These are phyloP conservation scores for Reticulitermes speratus DNA, from an alignment of 1,140 invertebrate species.

Conservation along the genomic window DNA sequence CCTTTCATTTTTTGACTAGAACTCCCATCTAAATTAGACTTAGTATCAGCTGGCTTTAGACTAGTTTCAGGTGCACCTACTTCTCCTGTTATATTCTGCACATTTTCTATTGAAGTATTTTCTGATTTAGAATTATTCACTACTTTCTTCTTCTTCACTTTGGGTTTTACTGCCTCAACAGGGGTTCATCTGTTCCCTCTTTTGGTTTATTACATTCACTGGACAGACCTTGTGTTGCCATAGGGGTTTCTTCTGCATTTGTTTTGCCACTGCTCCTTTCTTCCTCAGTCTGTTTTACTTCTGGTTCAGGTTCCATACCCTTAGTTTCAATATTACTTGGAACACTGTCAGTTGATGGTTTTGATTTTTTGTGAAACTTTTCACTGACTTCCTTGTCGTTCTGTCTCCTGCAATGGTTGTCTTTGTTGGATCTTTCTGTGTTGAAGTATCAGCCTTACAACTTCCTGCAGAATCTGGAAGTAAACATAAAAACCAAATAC, in stretches of 20 bases:
- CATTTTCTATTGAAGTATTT: neutral
- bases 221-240: neutral
- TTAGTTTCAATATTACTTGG: slow-evolving; percentile 28
- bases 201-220: slow-evolving; percentile 34
- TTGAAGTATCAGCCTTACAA: neutral
- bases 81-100: neutral
- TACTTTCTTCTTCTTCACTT: slow-evolving; percentile 27
- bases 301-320: slow-evolving; percentile 38
- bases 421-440: neutral
- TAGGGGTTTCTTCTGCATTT: neutral
- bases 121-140: neutral
- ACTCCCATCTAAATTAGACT: neutral
- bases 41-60: neutral
- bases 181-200: slow-evolving; percentile 41
- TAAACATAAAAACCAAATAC: neutral
- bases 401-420: neutral
- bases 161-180: slow-evolving; percentile 18
- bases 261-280: neutral
- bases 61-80: neutral
- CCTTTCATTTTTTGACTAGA: neutral
- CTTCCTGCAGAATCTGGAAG: neutral
- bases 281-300: slow-evolving; percentile 38
- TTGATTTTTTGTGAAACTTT: slow-evolving; percentile 3
- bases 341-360: neutral
- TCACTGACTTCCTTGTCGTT: neutral